Base-by-base conservation (phyloP, 1,140 invertebrate genomes). In the Anoplophora glabripennis region DNA sequence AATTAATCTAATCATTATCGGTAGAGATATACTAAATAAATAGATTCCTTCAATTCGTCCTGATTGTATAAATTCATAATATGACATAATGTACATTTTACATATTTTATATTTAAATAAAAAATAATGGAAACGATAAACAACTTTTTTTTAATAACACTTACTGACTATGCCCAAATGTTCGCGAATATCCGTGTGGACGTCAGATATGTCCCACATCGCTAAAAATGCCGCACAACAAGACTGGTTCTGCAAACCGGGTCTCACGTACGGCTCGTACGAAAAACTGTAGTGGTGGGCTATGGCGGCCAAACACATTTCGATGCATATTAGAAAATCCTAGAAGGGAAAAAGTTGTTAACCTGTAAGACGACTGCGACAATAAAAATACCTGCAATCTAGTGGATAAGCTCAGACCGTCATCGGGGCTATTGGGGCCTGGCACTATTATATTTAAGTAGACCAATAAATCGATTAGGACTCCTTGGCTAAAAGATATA, bases 211-310 rank as follows among this genome's bases (percentile, higher is more conserved):
- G 76, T 98, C 94, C 87, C 92, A 94, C 91, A 97, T 96, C 11
- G 90, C 88, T 56, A 85, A 68, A 70, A 86, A 86, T 0, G 84
- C 83, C 9, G 80, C 81, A 48, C 83, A 81, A 71, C 84, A 86
- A 0, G 78, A 79, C 11, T 79, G 78, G 11, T 77, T 75, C 44
- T 48, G 67, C 34, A 78, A 75, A 33, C 71, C 72, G 0, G 76
- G 70, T 9, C 83, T 80, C 14, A 89, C 80, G 74, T 89, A 98
- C 9, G 92, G 90, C 74, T 89, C 87, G 75, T 96, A 90, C 18
- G 93, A 93, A 74, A 98, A 98, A 62, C 92, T 93, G 76, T 92
- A 97, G 72, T 95, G 92, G 79, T 98, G 95, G 3, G 93, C 94
- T 10, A 97, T 85, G 0, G 94, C 92, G 8, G 95, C 95, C 63